Base-by-base conservation (phyloP, 2,888 invertebrate genomes). In the Acanthosepion esculentum region DNA sequence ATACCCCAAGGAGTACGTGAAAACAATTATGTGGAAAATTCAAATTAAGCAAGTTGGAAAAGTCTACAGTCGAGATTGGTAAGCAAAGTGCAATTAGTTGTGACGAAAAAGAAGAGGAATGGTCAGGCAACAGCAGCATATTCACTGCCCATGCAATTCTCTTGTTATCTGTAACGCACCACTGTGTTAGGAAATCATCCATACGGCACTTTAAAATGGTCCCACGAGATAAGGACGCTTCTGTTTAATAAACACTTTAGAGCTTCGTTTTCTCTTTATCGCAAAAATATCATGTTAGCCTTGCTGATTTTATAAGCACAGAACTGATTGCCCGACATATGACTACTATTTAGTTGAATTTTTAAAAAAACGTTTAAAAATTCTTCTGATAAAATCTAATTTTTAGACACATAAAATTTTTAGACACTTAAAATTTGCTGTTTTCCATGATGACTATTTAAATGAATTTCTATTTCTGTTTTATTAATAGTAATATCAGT, bases 251-350 rank as follows among this genome's bases (percentile, higher is more conserved):
- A 3, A 78, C 12, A 78, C 15, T 59, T 59, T 59, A 78, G n/a
- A 15, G n/a, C 78, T 18, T n/a, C 78, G 78, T 78, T 78, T 78
- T 78, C 78, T n/a, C n/a, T 78, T 78, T 78, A 78, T 78, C 78
- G 5, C 5, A 33, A 4, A 33, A n/a, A 78, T 15, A 33, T n/a
- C n/a, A 29, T 78, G 29, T 78, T 78, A 78, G n/a, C 23, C n/a
- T 15, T 78, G 78, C n/a, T 78, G n/a, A 78, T 78, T n/a, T 78
- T 78, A 78, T 78, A 78, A 78, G 78, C 78, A 78, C n/a, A 78
- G 10, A 15, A n/a, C 78, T 33, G 78, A 78, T 78, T 78, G 8
- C 0, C n/a, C 1, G 59, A 59, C 59, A 23, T 26, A 59, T 59
- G 20, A 6, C 20, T 20, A 6, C 23, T 59, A 20, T 59, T 59